Conservation (phyloP, 2,888 invertebrate genomes). For the Timema podura region DNA sequence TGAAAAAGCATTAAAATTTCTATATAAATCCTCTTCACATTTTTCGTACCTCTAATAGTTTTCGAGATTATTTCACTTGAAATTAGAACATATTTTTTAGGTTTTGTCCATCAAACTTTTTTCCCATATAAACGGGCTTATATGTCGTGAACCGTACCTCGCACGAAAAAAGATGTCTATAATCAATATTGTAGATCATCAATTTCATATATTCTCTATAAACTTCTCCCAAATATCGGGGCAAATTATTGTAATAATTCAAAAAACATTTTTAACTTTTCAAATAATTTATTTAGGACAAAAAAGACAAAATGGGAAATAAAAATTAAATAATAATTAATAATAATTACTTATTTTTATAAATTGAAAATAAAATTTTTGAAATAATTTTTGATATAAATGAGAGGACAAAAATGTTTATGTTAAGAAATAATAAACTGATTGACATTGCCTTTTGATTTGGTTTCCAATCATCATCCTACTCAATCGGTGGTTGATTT, state of each 20-base stretch:
- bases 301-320: too few relatives aligned
- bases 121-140: neutral
- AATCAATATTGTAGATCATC: neutral
- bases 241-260: neutral
- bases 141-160: neutral
- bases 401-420: neutral
- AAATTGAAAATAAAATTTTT: neutral
- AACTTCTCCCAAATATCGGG: neutral
- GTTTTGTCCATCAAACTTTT: neutral
- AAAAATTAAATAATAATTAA: neutral
- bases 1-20: neutral
- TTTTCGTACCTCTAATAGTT: neutral
- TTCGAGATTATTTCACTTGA: neutral
- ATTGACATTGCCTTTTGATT: conserved; percentile 1
- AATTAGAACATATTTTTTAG: neutral
- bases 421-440: neutral
- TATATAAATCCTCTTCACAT: neutral
- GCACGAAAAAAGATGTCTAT: neutral
- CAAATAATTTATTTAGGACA: neutral
- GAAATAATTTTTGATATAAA: neutral
- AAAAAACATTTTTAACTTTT: neutral
- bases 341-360: neutral
- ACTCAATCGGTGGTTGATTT: neutral
- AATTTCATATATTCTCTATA: neutral
- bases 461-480: neutral